phyloP scores from a whole-genome alignment of 2,888 invertebrate species.

The Barypeithes pellucidus region DNA sequence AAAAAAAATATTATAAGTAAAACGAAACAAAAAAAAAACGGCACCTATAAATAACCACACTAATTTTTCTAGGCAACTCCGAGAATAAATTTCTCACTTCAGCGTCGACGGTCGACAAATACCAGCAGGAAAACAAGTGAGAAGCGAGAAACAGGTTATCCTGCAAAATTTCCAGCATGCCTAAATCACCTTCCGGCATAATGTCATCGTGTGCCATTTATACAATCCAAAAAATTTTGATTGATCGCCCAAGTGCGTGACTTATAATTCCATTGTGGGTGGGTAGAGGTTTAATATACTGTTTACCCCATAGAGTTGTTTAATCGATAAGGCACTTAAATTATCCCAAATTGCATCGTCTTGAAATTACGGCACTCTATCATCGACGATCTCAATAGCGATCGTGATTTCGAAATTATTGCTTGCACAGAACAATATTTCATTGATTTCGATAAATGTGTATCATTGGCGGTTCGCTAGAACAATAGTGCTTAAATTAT shows the following conservation, averaged over 20 bases:
- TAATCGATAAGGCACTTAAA: conserved; percentile 59
- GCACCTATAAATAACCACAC: no score
- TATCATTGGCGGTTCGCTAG: conserved; percentile 38
- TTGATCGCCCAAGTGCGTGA: conserved; percentile 59
- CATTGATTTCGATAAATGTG: conserved; percentile 24
- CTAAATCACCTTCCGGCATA: conserved; percentile 58
- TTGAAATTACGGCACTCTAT: conserved; percentile 53
- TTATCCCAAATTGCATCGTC: conserved; percentile 57
- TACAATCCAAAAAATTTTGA: conserved; percentile 56
- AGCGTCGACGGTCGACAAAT: conserved; percentile 46
- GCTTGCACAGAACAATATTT: conserved; percentile 44
- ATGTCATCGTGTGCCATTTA: conserved; percentile 60
- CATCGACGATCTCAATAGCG: conserved; percentile 47
- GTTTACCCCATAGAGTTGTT: conserved; percentile 56
- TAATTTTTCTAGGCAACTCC: neutral
- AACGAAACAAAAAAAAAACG: no score
- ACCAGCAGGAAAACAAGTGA: conserved; percentile 22
- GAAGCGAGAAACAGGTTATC: conserved; percentile 58
- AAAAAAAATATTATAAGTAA: no score
- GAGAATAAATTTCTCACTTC: neutral
- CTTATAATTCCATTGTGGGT: conserved; percentile 52
- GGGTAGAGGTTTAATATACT: conserved; percentile 21
- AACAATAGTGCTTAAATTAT: neutral
- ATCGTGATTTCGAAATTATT: conserved; percentile 49
- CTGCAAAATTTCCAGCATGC: conserved; percentile 27